Evolutionary conservation across 53 echinoderm and acorn worm genomes (phyloP), one percentile per base, ranked within the genome.

Genomic region (Temnopleurus reevesii): DNA sequence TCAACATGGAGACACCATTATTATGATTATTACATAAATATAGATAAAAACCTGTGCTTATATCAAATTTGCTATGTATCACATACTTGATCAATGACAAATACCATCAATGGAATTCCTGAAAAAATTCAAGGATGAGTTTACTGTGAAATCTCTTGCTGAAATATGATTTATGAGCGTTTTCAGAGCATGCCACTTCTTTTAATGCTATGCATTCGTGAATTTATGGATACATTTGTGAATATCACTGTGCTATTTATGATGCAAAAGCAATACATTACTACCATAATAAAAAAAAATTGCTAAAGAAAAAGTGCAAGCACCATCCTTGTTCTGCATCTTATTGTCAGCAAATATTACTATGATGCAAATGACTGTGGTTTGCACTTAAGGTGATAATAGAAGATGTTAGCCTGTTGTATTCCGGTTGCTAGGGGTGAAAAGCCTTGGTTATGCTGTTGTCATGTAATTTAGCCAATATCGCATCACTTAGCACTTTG

Each of bases 381-480:
- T 36, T n/a, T 71, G 41, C 41, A 21, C 30, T 43, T 8, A n/a
- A 8, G 41, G 38, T 71, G 71, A 41, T 21, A 71, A 43, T 36
- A 18, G 33, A 64, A 29, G 19, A 63, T 63, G 63, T 63, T 63
- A 18, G 5, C 63, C 33, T n/a, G 6, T 71, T 19, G 41, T 71
- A 46, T 28, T n/a, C n/a, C 5, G 47, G 85, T 85, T 85, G 85
- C 85, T 85, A 85, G 3, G 83, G 61, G 6, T 59, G 45, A 59
- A 33, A 60, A 55, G 53, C 85, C 59, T 60, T 85, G 85, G 45
- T 44, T 85, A 85, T 85, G 85, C 85, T 59, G 85, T 85, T 85
- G 85, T 58, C 60, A 85, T 59, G 85, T 85, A 85, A 85, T 85
- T 85, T 85, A 60, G 85, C 23, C 45, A 61, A 60, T 60, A 44